Base-by-base conservation (phyloP, 2,888 invertebrate species). In the Eudasyphora cyanicolor region DNA sequence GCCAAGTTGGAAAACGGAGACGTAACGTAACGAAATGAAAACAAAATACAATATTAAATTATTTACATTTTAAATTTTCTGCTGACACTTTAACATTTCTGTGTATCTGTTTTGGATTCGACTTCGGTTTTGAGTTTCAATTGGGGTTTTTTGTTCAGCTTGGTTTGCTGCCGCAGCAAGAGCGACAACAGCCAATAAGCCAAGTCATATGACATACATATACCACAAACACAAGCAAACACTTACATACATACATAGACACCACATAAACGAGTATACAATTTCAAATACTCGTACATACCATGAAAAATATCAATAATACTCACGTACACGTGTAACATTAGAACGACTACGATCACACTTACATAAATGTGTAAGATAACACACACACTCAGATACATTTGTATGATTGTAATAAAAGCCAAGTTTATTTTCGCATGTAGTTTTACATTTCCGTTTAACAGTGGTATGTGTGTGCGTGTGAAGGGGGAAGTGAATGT, bases 41-140 rank as follows among this genome's bases (percentile, higher is more conserved):
- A 19, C 42, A 35, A 73, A 19, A 54, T 42, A 69, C 21, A 73
- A 78, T 79, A 76, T 76, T 79, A 79, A 79, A 79, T 82, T 79
- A 76, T 82, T 76, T 82, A 82, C 79, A 79, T 79, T 82, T 84
- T 78, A 80, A 84, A 84, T 78, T n/a, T 64, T 80, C 57, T 60
- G 83, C 64, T 60, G 83, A 78, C 83, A 80, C 83, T 80, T 73
- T 42, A 78, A 49, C 62, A 75, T 38, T 62, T 19, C 64, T 38
- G 35, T 64, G 35, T 64, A 19, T 35, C 19, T 64, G 38, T 42
- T 24, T 67, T 1, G 19, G 42, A 38, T 67, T 17, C 67, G 42
- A 67, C 14, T 67, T 67, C 19, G 42, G 67, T 67, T 67, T 67
- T 24, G 21, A 10, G 35, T 35, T 38, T 32, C 64, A 64, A n/a